Evolutionary conservation across 30 jellyfish, hydroid and myxozoan species (phyloP), one percentile per base, ranked within the genome.

Genomic region (Chrysaora quinquecirrha): DNA sequence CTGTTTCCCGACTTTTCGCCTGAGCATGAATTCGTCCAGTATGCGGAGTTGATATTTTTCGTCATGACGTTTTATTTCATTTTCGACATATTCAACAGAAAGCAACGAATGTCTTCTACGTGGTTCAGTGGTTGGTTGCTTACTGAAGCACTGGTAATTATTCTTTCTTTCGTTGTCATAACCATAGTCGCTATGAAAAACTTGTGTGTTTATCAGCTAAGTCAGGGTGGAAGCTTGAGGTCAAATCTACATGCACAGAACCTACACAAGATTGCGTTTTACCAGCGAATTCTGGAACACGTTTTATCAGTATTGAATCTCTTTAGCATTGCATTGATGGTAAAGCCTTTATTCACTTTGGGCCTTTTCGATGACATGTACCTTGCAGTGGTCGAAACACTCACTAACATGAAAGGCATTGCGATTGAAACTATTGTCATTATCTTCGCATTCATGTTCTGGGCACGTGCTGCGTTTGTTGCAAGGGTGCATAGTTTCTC

Each of bases 311-410:
- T 14, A 19, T 71, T 80, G 54, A 80, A 50, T 34, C 31, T 68
- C 1, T 32, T 80, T 31, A 64, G 77, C 31, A 49, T 80, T 25
- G 69, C 73, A 21, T 46, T 80, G 33, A 34, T 80, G 48, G 28
- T 64, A 52, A 80, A 80, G 49, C 90, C 90, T 34, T 54, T 80
- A 20, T 80, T 80, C 63, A 80, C 90, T 1, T 49, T 80, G 43
- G 90, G 90, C 69, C 90, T 80, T 19, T 65, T 80, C 23, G 90
- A 80, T 49, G 90, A 80, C 58, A 80, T 80, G 84, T 80, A 80
- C 34, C 72, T 56, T 23, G 95, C 95, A 19, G 48, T 84, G 1
- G 0, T 47, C 34, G 47, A 75, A 25, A 69, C 95, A 1, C 21
- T 84, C 71, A 9, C 43, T 12, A 78, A 74, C 52, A 30, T 73